These are phyloP conservation scores for Drosophila pseudotakahashii DNA, from an alignment of 2,888 invertebrate genomes.

Conservation along the genomic window DNA sequence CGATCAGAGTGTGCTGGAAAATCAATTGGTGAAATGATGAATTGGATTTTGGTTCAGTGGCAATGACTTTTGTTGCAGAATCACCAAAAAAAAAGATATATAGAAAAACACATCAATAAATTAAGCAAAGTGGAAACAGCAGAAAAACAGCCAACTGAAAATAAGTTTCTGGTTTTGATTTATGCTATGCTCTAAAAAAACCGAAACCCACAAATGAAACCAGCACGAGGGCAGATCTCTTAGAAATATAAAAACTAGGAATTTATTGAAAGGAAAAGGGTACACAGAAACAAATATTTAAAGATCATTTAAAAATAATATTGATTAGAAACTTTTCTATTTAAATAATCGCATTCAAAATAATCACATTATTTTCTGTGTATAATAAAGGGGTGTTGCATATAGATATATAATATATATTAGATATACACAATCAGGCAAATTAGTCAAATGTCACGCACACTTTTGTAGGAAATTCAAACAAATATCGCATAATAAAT, in stretches of 20 bases:
- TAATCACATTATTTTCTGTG: not conserved
- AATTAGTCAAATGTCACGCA: conserved; percentile 73
- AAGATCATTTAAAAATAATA: no score
- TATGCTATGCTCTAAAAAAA: conserved; percentile 44
- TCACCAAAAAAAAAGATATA: conserved; percentile 1
- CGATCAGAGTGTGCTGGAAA: conserved; percentile 16
- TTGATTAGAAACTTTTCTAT: no score
- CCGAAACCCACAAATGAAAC: conserved; percentile 22
- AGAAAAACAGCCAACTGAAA: conserved; percentile 20
- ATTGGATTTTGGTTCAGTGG: conserved; percentile 32
- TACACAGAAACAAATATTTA: not conserved
- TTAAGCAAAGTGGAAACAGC: conserved; percentile 24
- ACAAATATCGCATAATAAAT: conserved; percentile 50
- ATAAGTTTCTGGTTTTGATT: conserved; percentile 50
- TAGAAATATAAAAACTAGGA: conserved; percentile 20
- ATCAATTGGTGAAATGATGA: conserved; percentile 42
- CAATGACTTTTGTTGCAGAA: conserved; percentile 29
- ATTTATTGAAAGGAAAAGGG: conserved; percentile 30
- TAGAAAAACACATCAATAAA: conserved; percentile 20
- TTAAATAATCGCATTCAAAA: not conserved
- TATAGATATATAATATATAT: not conserved
- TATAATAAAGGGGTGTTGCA: not conserved
- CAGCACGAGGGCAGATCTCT: conserved; percentile 42
- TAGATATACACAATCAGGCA: conserved; percentile 11
- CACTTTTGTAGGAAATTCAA: conserved; percentile 43